Evolutionary conservation across 2,888 invertebrate genomes (phyloP).

Genomic region (Gerris lacustris): DNA sequence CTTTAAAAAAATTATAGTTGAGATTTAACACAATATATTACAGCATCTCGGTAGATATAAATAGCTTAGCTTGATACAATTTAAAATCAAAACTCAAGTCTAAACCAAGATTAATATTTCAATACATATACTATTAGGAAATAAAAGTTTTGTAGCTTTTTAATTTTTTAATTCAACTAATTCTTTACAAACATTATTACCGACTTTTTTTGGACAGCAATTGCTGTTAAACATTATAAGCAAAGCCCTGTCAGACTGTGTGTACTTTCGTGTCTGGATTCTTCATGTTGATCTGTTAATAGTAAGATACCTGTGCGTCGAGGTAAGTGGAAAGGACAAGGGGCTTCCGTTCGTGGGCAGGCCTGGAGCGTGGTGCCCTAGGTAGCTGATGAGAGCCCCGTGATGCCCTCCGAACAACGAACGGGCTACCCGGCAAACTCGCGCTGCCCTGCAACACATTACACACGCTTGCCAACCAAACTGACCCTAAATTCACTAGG

Average conservation of each 20-base stretch:
- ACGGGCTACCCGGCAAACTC: slow-evolving; percentile 93
- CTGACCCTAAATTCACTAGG: background rate
- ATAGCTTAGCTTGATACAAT: no score
- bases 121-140: no score
- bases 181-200: no score
- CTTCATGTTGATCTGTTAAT: background rate
- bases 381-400: slow-evolving; percentile 83
- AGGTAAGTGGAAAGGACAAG: slow-evolving; percentile 87
- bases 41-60: no score
- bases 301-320: slow-evolving; percentile 54
- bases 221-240: background rate
- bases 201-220: no score
- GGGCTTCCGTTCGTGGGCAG: slow-evolving; percentile 81
- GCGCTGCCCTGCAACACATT: slow-evolving; percentile 67
- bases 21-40: no score
- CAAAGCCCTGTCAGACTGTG: background rate
- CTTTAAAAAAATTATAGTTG: no score
- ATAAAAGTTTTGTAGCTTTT: no score
- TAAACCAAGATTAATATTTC: no score
- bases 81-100: no score
- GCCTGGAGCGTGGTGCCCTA: slow-evolving; percentile 56
- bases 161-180: no score
- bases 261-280: no score
- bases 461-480: background rate
- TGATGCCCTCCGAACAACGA: slow-evolving; percentile 80